These are phyloP conservation scores for Gallinago paraguaiae DNA, from an alignment of 2,113 vertebrate species.

Conservation along the genomic window DNA sequence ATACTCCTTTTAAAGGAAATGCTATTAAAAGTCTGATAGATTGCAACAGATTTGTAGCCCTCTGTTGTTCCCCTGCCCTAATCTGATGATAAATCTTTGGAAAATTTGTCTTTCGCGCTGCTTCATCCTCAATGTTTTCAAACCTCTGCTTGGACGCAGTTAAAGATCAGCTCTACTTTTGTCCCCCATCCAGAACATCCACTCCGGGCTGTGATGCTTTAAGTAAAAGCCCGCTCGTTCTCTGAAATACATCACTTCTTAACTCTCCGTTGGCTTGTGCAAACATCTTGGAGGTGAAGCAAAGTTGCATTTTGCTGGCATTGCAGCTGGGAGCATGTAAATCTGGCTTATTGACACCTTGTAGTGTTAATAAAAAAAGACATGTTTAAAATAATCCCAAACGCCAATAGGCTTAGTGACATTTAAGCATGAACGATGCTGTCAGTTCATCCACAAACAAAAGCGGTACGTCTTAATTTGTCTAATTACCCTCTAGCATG, in stretches of 20 bases:
- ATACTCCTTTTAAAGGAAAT: background rate
- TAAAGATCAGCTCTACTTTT: background rate
- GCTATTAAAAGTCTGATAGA: background rate
- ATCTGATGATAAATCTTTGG: background rate
- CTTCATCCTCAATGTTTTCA: background rate
- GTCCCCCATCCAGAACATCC: rapidly evolving
- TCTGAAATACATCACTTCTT: background rate
- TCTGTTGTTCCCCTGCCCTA: background rate
- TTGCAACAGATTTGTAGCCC: background rate
- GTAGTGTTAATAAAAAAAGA: slow-evolving; percentile 21
- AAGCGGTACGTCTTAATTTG: slow-evolving; percentile 53
- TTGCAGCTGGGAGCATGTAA: background rate
- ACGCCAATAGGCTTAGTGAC: slow-evolving; percentile 40
- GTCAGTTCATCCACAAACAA: slow-evolving; percentile 53
- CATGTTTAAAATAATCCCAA: background rate
- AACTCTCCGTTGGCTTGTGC: background rate
- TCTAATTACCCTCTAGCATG: slow-evolving; percentile 57
- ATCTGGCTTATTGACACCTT: background rate
- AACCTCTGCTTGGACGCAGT: background rate
- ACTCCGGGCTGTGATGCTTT: background rate
- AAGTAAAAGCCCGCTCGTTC: background rate
- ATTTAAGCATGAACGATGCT: slow-evolving; percentile 20
- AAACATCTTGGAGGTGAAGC: background rate
- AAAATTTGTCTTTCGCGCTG: background rate
- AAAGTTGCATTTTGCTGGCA: background rate